Evolutionary conservation across 2,888 invertebrate genomes (phyloP), one percentile per base, ranked within the genome.

Genomic region (Polyommatus icarus): DNA sequence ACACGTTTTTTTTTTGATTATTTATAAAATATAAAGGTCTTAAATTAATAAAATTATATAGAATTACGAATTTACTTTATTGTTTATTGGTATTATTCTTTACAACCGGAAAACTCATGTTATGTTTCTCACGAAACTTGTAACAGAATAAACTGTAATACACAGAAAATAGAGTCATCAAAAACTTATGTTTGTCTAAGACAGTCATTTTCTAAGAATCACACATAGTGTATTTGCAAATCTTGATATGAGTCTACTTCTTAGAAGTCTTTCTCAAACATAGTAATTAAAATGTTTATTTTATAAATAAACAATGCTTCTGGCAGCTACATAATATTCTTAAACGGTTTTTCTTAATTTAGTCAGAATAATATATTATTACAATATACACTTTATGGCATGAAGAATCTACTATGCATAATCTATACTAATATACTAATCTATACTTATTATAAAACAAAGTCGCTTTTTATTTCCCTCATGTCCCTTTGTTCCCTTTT

Each of bases 131-230:
- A 10, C 46, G 10, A 46, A 10, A 10, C 10, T 46, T 10, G 3
- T 46, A 3, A 46, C 46, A 46, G 46, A 46, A 46, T 3, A 46
- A 10, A 57, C 57, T n/a, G 7, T 20, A 18, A 57, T n/a, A 7
- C 57, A n/a, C 6, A 7, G 57, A n/a, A 57, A 57, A 57, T 57
- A n/a, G 7, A 18, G n/a, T 57, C n/a, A 57, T 57, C n/a, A n/a
- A n/a, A n/a, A 57, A 7, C 7, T 10, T 10, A 46, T 46, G 46
- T 46, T 10, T 57, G 57, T 20, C 7, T 57, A 20, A 57, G n/a
- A 57, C 20, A 57, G n/a, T 57, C n/a, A n/a, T 20, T 57, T 57
- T 57, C 57, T n/a, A 57, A 57, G 57, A 57, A 57, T 57, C n/a
- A 18, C 1, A 57, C 57, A n/a, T 7, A n/a, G 57, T 20, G 5